phyloP scores from a whole-genome alignment of 92 coral and sea anemone species.

The Blastomussa wellsi region DNA sequence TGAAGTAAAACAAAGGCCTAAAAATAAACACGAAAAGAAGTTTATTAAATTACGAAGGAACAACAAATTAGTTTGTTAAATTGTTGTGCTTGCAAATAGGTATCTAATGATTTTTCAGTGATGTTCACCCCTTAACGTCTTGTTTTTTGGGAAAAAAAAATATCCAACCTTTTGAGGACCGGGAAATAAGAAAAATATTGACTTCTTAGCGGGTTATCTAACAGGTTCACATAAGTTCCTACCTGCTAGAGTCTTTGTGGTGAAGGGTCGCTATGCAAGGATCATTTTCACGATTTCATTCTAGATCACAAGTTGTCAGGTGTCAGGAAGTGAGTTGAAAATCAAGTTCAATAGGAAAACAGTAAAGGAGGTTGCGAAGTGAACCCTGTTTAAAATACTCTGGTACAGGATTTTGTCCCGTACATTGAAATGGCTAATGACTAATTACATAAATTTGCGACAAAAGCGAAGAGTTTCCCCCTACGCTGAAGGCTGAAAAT shows the following conservation, averaged over 20 bases:
- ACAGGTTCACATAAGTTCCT: not conserved
- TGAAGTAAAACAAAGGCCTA: not conserved
- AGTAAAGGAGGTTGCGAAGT: not conserved
- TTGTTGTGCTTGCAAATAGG: not conserved
- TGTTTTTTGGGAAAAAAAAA: not conserved
- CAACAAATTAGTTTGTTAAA: not conserved
- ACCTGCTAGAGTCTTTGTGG: not conserved
- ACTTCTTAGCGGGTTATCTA: conserved; percentile 1
- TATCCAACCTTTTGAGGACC: not conserved
- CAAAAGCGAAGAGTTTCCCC: not conserved
- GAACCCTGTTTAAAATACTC: not conserved
- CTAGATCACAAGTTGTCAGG: not conserved
- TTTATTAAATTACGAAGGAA: not conserved
- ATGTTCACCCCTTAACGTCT: not conserved
- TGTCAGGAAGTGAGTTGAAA: not conserved
- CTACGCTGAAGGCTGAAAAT: not conserved
- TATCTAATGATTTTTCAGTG: not conserved
- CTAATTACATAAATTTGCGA: not conserved
- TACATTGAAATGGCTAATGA: not conserved
- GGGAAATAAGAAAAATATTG: not conserved
- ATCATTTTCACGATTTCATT: not conserved
- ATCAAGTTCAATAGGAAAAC: not conserved
- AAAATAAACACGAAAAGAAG: not conserved
- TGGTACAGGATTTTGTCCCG: not conserved
- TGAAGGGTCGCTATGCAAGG: conserved; percentile 9